A percentile compares a stretch with the other conserved stretches of the same genome.
These are phyloP conservation scores for Stegastes partitus DNA, from an alignment of 2,113 vertebrate genomes.

Conservation along the genomic window DNA sequence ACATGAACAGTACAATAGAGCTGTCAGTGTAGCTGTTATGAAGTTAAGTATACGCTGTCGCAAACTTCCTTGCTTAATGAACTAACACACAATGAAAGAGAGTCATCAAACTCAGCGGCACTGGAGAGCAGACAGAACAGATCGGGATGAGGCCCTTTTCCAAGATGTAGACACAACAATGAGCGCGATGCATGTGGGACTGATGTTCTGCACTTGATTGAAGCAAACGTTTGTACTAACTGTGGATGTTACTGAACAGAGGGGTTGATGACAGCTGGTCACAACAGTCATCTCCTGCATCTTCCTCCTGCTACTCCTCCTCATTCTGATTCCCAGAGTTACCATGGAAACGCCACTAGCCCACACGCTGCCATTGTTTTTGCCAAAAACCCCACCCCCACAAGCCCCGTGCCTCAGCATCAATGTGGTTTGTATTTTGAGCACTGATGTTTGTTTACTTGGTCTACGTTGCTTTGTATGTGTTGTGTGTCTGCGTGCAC, in stretches of 20 bases:
- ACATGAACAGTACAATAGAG: too few species aligned
- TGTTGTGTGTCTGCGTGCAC: background rate
- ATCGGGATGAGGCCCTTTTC: background rate
- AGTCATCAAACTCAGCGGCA: background rate
- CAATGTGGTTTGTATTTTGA: slow-evolving; percentile 17
- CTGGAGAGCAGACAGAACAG: background rate
- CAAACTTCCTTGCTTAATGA: too few species aligned
- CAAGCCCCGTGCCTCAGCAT: slow-evolving; percentile 32
- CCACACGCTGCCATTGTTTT: slow-evolving; percentile 70
- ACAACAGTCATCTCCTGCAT: slow-evolving; percentile 43
- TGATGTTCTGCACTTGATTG: background rate
- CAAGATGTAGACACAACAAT: background rate
- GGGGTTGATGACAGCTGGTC: slow-evolving; percentile 13
- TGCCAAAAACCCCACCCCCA: slow-evolving; percentile 50
- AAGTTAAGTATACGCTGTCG: too few species aligned
- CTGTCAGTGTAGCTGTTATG: too few species aligned
- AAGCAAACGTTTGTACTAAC: slow-evolving; percentile 19
- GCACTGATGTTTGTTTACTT: slow-evolving; percentile 30
- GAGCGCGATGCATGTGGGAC: background rate
- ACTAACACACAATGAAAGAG: background rate
- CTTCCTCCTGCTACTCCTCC: slow-evolving; percentile 50
- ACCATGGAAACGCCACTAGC: slow-evolving; percentile 74
- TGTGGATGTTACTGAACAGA: slow-evolving; percentile 12
- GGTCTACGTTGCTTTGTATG: background rate
- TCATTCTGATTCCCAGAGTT: slow-evolving; percentile 59